phyloP scores from a whole-genome alignment of 37 sponge, comb jelly and placozoan genomes.

The Bolinopsis microptera region DNA sequence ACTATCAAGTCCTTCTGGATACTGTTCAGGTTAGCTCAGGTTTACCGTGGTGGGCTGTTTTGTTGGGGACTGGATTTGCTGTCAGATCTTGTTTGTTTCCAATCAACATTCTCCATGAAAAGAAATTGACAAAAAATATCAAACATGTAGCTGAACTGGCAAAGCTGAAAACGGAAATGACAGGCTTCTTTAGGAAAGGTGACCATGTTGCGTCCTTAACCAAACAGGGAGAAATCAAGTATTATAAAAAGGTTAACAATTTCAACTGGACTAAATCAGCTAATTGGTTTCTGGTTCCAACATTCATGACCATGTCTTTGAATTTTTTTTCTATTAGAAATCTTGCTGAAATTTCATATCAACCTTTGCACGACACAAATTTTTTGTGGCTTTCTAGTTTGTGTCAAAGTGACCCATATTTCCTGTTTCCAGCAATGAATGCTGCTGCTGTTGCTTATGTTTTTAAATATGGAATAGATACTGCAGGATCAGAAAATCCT shows the following conservation, averaged over 20 bases:
- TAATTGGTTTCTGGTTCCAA: not conserved
- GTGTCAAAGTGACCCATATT: not conserved
- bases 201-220: not conserved
- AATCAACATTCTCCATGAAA: conserved; percentile 24
- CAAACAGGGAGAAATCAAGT: not conserved
- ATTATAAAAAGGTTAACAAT: conserved; percentile 14
- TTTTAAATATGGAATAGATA: conserved; percentile 22
- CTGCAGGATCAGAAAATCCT: not conserved
- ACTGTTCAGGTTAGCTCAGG: conserved; percentile 22
- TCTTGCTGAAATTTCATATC: not conserved
- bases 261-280: conserved; percentile 23
- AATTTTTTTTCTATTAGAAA: conserved; percentile 11
- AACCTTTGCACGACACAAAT: not conserved
- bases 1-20: conserved; percentile 15
- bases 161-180: not conserved
- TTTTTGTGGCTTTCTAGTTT: conserved; percentile 34
- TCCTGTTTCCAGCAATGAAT: not conserved
- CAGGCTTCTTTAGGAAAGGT: not conserved
- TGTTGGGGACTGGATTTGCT: not conserved
- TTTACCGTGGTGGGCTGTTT: conserved; percentile 48
- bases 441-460: not conserved
- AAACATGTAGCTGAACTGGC: not conserved
- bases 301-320: not conserved
- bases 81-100: not conserved
- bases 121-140: not conserved